A percentile compares a stretch with the other conserved stretches of the same genome.
phyloP scores from a whole-genome alignment of 1,140 invertebrate species.

The Sinonovacula constricta region DNA sequence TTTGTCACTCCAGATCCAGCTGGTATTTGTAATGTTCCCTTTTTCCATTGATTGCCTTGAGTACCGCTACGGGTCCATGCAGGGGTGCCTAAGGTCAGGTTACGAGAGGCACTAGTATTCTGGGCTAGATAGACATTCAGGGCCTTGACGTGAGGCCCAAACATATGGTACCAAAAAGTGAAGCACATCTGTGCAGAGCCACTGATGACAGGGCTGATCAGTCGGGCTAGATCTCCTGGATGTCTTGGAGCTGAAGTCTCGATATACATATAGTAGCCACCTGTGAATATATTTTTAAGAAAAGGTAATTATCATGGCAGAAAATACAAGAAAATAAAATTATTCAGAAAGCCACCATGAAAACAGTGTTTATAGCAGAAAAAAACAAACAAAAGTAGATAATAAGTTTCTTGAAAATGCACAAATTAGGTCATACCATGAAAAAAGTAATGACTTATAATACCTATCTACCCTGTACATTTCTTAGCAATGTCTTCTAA shows the following conservation, averaged over 20 bases:
- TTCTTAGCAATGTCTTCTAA: no score
- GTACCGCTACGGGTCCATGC: slow-evolving; percentile 64
- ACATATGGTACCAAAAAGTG: slow-evolving; percentile 89
- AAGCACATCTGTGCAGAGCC: slow-evolving; percentile 63
- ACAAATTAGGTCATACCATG: no score
- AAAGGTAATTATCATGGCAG: no score
- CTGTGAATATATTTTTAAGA: slow-evolving; percentile 1
- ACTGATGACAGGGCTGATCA: slow-evolving; percentile 75
- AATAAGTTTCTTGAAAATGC: no score
- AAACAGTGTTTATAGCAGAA: no score
- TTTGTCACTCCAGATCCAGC: slow-evolving; percentile 56
- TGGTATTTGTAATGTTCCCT: slow-evolving; percentile 60
- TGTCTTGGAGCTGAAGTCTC: slow-evolving; percentile 84
- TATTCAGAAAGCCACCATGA: no score
- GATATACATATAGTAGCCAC: slow-evolving; percentile 89
- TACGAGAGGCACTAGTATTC: slow-evolving; percentile 18
- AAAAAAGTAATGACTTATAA: no score
- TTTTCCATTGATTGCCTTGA: slow-evolving; percentile 69
- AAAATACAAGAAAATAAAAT: no score
- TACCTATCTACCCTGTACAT: no score
- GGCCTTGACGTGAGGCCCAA: slow-evolving; percentile 79
- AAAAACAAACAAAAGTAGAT: no score
- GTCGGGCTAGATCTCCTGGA: slow-evolving; percentile 85
- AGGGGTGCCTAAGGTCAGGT: slow-evolving; percentile 49
- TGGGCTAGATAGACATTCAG: slow-evolving; percentile 67